Base-by-base conservation (phyloP, 2,888 invertebrate species). In the Nemoura dubitans region DNA sequence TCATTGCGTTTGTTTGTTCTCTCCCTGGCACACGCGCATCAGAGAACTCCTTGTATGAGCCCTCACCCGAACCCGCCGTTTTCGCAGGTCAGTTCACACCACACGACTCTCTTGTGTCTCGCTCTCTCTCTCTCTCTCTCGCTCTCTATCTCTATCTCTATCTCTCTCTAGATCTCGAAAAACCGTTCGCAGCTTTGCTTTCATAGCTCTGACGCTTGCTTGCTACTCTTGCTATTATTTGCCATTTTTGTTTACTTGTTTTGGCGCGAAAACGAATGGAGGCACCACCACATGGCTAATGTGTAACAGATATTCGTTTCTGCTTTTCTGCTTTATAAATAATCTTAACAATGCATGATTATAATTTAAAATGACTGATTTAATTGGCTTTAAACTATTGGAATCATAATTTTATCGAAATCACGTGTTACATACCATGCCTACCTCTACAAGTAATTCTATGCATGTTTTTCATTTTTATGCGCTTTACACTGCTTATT, bases 31-130 rank as follows among this genome's bases (percentile, higher is more conserved):
- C 87, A 86, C 80, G 85, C 87, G 88, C 89, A 89, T 59, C 59
- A 59, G 89, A 89, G 88, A 88, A 87, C 88, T 88, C 88, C 88
- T 86, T 88, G 88, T 88, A 86, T 88, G 88, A 88, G 88, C 88
- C 88, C 87, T 89, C 89, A 88, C 89, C 89, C 84, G 89, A 88
- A 87, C 87, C 89, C 87, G 89, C 87, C 87, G 88, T 88, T 87
- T 88, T 88, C 86, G 87, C 88, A 89, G 89, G 89, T 89, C 88
- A 89, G 89, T 89, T 85, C 86, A 87, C 78, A 84, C 80, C 76
- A 85, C 42, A 82, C 43, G 25, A 82, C 86, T 86, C 86, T 77
- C 85, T 76, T 21, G 59, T 59, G 59, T 21, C 59, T 59, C 59
- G 21, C 3, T 10, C 36, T 43, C 85, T 77, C 36, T 25, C 21